Conservation (phyloP, 2,888 invertebrate genomes). For the Rosalia funebris region DNA sequence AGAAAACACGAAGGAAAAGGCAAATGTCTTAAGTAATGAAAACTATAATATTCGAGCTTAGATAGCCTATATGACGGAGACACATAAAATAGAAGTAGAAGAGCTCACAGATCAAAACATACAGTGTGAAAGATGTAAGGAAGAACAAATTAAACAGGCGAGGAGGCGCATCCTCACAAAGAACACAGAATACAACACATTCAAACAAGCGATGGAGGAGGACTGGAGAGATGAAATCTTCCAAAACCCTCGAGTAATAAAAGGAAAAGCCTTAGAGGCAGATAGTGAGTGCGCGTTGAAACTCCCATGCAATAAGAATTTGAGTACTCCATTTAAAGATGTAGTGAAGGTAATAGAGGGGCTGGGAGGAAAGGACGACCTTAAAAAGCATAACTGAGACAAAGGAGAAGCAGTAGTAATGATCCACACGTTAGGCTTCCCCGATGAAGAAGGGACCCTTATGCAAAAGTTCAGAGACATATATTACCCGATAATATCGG, state of each 20-base stretch:
- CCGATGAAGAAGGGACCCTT: not conserved
- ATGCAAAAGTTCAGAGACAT: not conserved
- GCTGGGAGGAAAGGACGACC: not conserved
- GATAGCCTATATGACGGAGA: too few relatives aligned
- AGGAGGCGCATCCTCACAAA: not conserved
- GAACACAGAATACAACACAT: not conserved
- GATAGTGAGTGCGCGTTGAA: not conserved
- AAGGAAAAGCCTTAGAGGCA: not conserved
- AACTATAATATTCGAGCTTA: not conserved
- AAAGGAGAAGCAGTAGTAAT: not conserved
- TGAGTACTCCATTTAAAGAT: not conserved
- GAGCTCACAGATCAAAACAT: too few relatives aligned
- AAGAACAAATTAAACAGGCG: not conserved
- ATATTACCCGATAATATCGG: not conserved
- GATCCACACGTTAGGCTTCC: not conserved
- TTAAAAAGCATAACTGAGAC: not conserved
- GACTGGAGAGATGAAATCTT: not conserved
- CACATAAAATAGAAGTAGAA: too few relatives aligned
- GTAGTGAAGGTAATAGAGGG: not conserved
- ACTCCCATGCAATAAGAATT: not conserved
- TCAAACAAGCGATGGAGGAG: not conserved
- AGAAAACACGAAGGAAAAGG: not conserved
- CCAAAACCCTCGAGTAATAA: not conserved
- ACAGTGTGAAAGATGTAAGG: not conserved
- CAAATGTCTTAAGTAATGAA: not conserved